Base-by-base conservation (phyloP, 1,140 invertebrate genomes). In the Chionoecetes opilio region DNA sequence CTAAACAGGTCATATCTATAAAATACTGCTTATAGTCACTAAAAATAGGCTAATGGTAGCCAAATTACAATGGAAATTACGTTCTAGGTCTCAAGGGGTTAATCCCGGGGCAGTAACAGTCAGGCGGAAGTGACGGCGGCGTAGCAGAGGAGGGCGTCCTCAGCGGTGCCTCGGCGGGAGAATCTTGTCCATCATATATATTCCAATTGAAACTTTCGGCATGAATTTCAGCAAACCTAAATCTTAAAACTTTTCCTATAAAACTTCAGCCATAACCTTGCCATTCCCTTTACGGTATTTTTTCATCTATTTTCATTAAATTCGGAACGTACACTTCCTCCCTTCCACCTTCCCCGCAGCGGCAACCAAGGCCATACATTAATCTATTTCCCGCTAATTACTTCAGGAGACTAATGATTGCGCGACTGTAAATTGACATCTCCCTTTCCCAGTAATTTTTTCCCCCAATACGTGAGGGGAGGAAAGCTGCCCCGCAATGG, bases 231-330 rank as follows among this genome's bases (percentile, higher is more conserved):
- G 63, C 63, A 75, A 75, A 75, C 63, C 63, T 75, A 75, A 75
- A 75, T 75, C 63, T 75, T 75, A 75, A 75, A 75, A 75, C 63
- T 75, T 75, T 75, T 75, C 63, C 63, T 75, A 75, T 75, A 75
- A 75, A 75, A 75, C 63, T 75, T 75, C 21, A n/a, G 63, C 63
- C 63, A 75, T 75, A 75, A 75, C 63, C 63, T 75, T 75, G 63
- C 63, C 63, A 75, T 75, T 75, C 63, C 63, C 63, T 75, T 75
- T 75, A 17, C 21, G 63, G n/a, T 75, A 75, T 75, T 75, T 75
- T n/a, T 75, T 75, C 63, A 75, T 75, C 26, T 75, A 75, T n/a
- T 75, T 75, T 75, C 63, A 75, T 75, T 75, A 75, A 75, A 75
- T 75, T 75, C 63, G 3, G n/a, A 53, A 53, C 46, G 46, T 17